These are phyloP conservation scores for Mobula hypostoma DNA, from an alignment of 2,113 vertebrate species.

Conservation along the genomic window DNA sequence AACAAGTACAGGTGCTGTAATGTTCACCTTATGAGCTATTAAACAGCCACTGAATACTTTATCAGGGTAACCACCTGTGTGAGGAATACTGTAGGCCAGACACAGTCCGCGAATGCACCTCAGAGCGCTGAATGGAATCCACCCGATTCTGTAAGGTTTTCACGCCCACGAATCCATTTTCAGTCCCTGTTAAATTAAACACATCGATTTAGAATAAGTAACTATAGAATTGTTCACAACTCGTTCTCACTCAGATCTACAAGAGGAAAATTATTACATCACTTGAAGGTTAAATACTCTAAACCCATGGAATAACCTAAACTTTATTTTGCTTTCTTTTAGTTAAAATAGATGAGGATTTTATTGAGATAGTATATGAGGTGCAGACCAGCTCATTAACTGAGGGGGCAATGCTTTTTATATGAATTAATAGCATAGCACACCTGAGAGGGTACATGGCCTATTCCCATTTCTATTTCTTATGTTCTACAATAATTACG, in stretches of 20 bases:
- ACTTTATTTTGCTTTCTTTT: neutral
- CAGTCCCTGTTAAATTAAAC: constrained; percentile 64
- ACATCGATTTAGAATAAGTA: neutral
- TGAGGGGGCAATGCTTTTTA: neutral
- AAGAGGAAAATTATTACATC: neutral
- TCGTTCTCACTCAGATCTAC: neutral
- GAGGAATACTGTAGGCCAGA: constrained; percentile 73
- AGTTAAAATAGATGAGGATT: neutral
- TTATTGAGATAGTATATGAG: no score
- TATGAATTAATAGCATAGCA: neutral
- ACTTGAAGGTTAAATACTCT: no score
- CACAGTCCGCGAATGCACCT: constrained; percentile 66
- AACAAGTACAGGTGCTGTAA: neutral
- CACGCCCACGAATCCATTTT: constrained; percentile 71
- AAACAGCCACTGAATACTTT: neutral
- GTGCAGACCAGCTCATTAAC: neutral
- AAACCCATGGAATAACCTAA: neutral
- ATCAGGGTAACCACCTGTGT: constrained; percentile 62
- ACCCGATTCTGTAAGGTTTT: constrained; percentile 66
- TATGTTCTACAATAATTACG: no score
- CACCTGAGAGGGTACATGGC: no score
- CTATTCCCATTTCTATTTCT: no score
- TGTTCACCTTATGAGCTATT: neutral
- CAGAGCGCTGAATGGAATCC: constrained; percentile 51
- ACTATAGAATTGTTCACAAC: neutral